These are phyloP conservation scores for Ennomos erosarius DNA, from an alignment of 2,888 invertebrate genomes.

Conservation along the genomic window DNA sequence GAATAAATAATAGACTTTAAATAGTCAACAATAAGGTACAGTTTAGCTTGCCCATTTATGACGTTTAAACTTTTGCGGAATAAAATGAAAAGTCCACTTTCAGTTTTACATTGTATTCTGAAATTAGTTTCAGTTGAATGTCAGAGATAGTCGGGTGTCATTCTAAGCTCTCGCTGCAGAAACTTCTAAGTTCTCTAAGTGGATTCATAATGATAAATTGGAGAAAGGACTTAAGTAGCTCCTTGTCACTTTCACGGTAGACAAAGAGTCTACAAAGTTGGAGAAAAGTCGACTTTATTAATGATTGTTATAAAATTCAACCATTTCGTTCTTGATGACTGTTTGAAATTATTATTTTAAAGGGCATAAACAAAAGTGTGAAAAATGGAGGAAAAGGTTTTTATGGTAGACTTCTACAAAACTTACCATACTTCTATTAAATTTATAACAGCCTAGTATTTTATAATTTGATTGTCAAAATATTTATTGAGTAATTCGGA, in stretches of 20 bases:
- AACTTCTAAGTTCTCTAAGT: slow-evolving; percentile 29
- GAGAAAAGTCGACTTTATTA: slow-evolving; percentile 20
- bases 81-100: slow-evolving; percentile 49
- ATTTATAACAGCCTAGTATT: too few species aligned
- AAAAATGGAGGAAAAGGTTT: too few species aligned
- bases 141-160: slow-evolving; percentile 51
- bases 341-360: too few species aligned
- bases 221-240: slow-evolving; percentile 24
- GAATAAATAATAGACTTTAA: slow-evolving; percentile 43
- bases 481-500: too few species aligned
- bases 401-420: too few species aligned
- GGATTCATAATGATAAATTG: slow-evolving; percentile 32
- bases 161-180: slow-evolving; percentile 47
- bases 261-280: slow-evolving; percentile 29
- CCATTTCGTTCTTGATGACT: neutral
- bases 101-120: slow-evolving; percentile 67
- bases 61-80: slow-evolving; percentile 24
- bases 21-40: slow-evolving; percentile 38
- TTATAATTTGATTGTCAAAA: too few species aligned
- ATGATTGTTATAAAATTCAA: slow-evolving; percentile 16
- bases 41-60: slow-evolving; percentile 31
- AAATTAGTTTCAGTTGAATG: slow-evolving; percentile 72
- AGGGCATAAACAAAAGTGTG: too few species aligned
- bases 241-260: slow-evolving; percentile 26
- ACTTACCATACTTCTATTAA: too few species aligned